A percentile compares a stretch with the other conserved stretches of the same genome.
These are phyloP conservation scores for Sitobion miscanthi DNA, from an alignment of 1,140 invertebrate species.

Conservation along the genomic window DNA sequence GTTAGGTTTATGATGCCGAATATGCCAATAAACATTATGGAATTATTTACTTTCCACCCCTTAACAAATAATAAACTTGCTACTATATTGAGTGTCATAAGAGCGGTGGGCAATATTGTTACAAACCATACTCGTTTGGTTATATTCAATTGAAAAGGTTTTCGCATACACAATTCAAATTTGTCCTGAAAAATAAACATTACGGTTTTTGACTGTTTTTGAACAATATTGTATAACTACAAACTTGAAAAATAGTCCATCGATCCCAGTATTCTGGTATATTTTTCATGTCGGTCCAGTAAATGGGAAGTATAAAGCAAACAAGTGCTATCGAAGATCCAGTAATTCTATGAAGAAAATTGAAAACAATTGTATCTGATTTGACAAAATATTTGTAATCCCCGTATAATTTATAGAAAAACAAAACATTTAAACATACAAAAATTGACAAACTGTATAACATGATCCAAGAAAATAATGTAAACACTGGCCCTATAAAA, in stretches of 20 bases:
- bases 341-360: background rate
- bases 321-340: background rate
- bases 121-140: background rate
- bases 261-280: slow-evolving; percentile 1
- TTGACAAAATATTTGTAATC: background rate
- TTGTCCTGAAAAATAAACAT: slow-evolving; percentile 27
- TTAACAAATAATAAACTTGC: background rate
- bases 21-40: background rate
- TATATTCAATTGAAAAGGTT: slow-evolving; percentile 5
- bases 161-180: slow-evolving; percentile 19
- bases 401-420: background rate
- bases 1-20: background rate
- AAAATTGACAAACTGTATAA: background rate
- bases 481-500: background rate
- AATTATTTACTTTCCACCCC: background rate
- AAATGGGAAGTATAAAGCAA: background rate
- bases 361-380: background rate
- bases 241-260: background rate
- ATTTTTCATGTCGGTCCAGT: slow-evolving; percentile 11
- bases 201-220: background rate
- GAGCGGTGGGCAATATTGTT: background rate
- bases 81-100: slow-evolving; percentile 4
- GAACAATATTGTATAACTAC: background rate
- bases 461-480: background rate
- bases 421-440: background rate